Conservation (phyloP, 1,140 invertebrate species). For the Lineus longissimus region DNA sequence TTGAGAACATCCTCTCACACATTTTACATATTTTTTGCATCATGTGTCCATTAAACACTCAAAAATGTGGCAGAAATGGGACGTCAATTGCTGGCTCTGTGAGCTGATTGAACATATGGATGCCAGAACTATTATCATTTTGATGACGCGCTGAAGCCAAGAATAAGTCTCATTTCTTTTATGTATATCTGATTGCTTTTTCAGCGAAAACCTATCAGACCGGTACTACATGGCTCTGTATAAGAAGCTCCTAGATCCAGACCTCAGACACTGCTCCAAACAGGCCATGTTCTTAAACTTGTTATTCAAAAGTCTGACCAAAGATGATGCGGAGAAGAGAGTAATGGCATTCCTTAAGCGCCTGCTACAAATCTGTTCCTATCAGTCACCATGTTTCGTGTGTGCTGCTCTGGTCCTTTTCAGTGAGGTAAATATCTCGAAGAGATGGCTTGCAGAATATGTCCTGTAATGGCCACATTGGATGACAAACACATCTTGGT, state of each 20-base stretch:
- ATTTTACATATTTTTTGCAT: background rate
- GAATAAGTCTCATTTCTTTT: no score
- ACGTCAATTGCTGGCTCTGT: no score
- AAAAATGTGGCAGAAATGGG: no score
- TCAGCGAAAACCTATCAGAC: constrained; percentile 53
- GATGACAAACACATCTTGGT: no score
- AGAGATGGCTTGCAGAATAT: background rate
- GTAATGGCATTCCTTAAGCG: constrained; percentile 85
- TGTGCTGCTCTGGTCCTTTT: constrained; percentile 76
- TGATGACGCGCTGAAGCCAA: no score
- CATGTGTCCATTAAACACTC: no score
- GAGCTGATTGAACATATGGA: no score
- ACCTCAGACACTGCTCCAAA: constrained; percentile 69
- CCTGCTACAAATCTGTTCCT: constrained; percentile 70
- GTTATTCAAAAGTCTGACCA: constrained; percentile 76
- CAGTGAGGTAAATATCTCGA: constrained; percentile 63
- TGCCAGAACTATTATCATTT: no score
- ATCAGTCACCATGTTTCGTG: constrained; percentile 62
- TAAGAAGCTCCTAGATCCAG: constrained; percentile 74
- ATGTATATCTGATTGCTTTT: no score
- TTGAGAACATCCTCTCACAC: background rate
- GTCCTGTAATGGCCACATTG: no score
- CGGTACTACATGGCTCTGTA: constrained; percentile 90
- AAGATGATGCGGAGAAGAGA: constrained; percentile 69
- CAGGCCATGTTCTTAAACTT: constrained; percentile 83